Evolutionary conservation across 2,113 vertebrate genomes (phyloP), one percentile per base, ranked within the genome.

Genomic region (Platysteira castanea): DNA sequence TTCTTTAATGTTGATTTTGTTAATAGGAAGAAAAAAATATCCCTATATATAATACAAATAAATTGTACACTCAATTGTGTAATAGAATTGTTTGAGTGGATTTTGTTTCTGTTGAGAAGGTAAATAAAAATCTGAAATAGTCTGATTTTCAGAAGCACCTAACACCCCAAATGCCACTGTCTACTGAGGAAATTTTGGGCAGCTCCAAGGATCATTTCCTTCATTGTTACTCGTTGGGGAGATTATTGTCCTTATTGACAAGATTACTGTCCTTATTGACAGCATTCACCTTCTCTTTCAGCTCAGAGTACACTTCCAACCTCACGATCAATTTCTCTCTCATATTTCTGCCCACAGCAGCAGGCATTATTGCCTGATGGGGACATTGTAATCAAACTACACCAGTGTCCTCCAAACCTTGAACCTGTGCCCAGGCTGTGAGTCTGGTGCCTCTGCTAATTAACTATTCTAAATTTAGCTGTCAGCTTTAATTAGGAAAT

Each of bases 401-500:
- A 89, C 71, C 42, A n/a, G 14, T 47, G 75, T 77, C 82, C 95
- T 74, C 47, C 80, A 95, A 97, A 93, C 68, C 91, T 96, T 96
- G 96, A 97, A 96, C 80, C n/a, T 75, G 26, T 83, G 82, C 94
- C 95, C 82, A 84, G 81, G 64, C 78, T 96, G 87, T 87, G 57
- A 96, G 78, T 73, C 94, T 71, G 57, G 52, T 75, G 90, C 46
- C 89, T 90, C 57, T 11, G 1, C 93, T 97, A 96, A 95, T 94
- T 87, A 95, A 49, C 71, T 95, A 69, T 52, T 94, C 54, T 84
- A 95, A 89, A 95, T 97, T 94, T 93, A 90, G 52, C 93, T 89
- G 96, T 97, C 96, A 97, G 13, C 71, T 59, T 87, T 92, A 87
- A 94, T 97, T 93, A 97, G 84, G 81, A 96, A 97, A 90, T 31